Evolutionary conservation across 2,888 invertebrate genomes (phyloP).

Genomic region (Eilema depressum): DNA sequence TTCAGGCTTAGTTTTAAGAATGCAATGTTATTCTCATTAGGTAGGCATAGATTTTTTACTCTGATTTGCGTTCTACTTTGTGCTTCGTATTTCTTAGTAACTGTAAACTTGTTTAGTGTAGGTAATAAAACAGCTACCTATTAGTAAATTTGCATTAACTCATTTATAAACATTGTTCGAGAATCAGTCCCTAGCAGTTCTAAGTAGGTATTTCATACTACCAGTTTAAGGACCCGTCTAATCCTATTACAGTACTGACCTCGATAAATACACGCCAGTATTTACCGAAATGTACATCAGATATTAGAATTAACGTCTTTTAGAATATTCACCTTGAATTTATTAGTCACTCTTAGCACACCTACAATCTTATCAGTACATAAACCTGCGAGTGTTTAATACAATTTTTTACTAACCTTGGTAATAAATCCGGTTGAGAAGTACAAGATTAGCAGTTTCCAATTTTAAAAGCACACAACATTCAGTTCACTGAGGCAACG

Average conservation of each 20-base stretch:
- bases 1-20: not conserved
- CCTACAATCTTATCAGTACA: constrained; percentile 52
- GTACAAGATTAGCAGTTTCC: constrained; percentile 67
- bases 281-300: constrained; percentile 51
- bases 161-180: constrained; percentile 45
- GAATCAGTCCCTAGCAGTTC: constrained; percentile 46
- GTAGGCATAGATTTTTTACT: not conserved
- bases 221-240: constrained; percentile 35
- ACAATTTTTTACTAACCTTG: constrained; percentile 62
- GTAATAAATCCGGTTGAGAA: constrained; percentile 61
- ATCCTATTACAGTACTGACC: constrained; percentile 38
- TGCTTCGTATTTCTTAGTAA: not conserved
- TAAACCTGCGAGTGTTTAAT: constrained; percentile 25
- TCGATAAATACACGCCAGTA: constrained; percentile 44
- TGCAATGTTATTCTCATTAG: not conserved
- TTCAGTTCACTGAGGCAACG: constrained; percentile 81
- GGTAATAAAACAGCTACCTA: not conserved
- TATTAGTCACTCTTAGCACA: constrained; percentile 55
- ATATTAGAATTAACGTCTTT: constrained; percentile 42
- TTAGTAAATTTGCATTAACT: constrained; percentile 39
- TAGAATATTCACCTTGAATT: constrained; percentile 54
- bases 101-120: constrained; percentile 9
- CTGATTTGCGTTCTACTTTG: not conserved
- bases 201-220: constrained; percentile 22
- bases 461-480: constrained; percentile 79